Evolutionary conservation across 1,140 invertebrate genomes (phyloP), one percentile per base, ranked within the genome.

Genomic region (Drosophila leontia): DNA sequence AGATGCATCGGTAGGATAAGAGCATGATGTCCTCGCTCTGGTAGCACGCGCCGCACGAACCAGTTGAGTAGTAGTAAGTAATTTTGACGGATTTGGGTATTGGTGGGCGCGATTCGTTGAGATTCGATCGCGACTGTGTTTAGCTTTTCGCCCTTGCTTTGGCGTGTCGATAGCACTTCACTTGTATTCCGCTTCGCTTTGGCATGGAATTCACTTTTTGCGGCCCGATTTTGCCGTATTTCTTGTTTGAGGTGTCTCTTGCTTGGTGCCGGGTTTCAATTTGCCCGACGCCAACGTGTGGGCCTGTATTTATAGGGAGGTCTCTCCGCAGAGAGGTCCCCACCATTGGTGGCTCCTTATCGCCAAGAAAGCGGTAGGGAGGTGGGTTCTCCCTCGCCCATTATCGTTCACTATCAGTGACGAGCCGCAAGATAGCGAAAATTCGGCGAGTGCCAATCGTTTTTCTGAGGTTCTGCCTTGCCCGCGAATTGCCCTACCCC

Each of bases 1-100:
- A 88, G 19, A 90, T 82, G 42, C 68, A 90, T 79, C 78, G 69
- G 60, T 90, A 90, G 29, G 85, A 85, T 70, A 90, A 72, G 17
- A 90, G 75, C 85, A 90, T 90, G 55, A 87, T 85, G 68, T 90
- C 86, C 58, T 90, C 85, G 64, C 75, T 85, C 77, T 88, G 80
- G 78, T 84, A 78, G 71, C 85, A 90, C 81, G 86, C 78, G 70
- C 86, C 86, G 85, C 85, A 90, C 81, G 71, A 63, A 72, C 68
- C 61, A 42, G 48, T 53, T 56, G 70, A 37, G 48, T 69, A 70
- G 68, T 87, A 74, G 56, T 72, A 78, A 45, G 80, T 51, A 87
- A 87, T 87, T 51, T 88, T 88, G 81, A 88, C 85, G 65, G 62
- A 42, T 61, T 35, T 42, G 51, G 53, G 58, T 48, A 6, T 48